phyloP scores from a whole-genome alignment of 2,797 vertebrate genomes.

The Erpetoichthys calabaricus region DNA sequence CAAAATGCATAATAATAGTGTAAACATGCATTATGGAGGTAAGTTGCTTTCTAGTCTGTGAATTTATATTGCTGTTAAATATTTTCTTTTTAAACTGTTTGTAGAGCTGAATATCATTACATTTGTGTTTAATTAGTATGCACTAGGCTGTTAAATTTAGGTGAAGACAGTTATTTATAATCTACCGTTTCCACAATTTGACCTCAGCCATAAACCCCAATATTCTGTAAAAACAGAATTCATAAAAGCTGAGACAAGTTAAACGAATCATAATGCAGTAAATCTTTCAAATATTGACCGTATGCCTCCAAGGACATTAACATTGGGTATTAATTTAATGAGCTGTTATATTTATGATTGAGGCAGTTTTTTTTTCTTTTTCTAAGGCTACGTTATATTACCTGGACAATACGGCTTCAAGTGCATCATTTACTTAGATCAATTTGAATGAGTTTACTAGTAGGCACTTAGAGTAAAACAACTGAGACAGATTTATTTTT shows the following conservation, averaged over 20 bases:
- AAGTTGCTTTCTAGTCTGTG: too few relatives aligned
- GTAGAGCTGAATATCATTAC: background rate
- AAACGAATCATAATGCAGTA: background rate
- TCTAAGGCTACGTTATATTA: background rate
- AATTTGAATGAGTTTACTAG: constrained; percentile 1
- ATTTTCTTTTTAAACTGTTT: too few relatives aligned
- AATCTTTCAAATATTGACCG: background rate
- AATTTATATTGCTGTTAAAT: too few relatives aligned
- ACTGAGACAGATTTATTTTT: background rate
- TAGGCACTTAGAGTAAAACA: background rate
- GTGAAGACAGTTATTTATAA: background rate
- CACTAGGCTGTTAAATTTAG: background rate
- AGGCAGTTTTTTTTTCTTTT: too few relatives aligned
- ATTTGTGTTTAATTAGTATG: background rate
- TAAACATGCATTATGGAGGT: too few relatives aligned
- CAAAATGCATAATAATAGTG: too few relatives aligned
- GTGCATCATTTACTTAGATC: background rate
- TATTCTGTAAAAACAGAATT: background rate
- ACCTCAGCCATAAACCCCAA: background rate
- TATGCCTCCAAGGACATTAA: background rate
- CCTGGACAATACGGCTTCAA: background rate
- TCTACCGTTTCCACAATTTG: background rate
- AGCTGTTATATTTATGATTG: background rate
- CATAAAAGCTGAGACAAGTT: background rate
- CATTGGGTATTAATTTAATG: background rate